Conservation (phyloP, 2,797 vertebrate species). For the Megalops cyprinoides region DNA sequence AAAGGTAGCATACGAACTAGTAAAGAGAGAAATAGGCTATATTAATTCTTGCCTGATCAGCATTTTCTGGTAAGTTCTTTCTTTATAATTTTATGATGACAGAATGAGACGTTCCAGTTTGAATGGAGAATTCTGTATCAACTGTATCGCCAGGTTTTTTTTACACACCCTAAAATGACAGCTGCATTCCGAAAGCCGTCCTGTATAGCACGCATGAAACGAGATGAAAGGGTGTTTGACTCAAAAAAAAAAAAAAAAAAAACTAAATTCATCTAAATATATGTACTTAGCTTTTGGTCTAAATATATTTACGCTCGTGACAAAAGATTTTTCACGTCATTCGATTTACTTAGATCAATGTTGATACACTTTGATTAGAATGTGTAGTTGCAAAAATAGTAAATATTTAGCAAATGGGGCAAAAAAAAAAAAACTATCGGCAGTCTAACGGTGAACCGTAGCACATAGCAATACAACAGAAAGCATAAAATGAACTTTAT, state of each 20-base stretch:
- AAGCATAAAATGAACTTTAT: too few species aligned
- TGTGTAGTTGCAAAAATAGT: neutral
- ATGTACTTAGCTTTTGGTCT: neutral
- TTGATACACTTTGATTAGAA: neutral
- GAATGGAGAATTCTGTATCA: neutral
- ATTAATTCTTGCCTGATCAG: neutral
- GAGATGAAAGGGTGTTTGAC: neutral
- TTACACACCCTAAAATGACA: neutral
- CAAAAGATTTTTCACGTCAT: neutral
- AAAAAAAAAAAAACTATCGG: neutral
- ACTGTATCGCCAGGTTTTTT: too few species aligned
- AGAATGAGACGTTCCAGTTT: neutral
- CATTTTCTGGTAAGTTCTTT: slow-evolving; percentile 9
- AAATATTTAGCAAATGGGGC: neutral
- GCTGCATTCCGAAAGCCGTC: neutral
- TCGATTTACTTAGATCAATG: neutral
- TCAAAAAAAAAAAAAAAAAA: too few species aligned
- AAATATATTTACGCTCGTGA: neutral
- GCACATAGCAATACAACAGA: too few species aligned
- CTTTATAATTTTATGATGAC: neutral
- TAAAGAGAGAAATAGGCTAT: neutral
- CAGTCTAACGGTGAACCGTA: neutral
- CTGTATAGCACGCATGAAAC: neutral
- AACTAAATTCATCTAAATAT: neutral
- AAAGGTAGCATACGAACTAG: neutral